These are phyloP conservation scores for Beris chalybata DNA, from an alignment of 2,888 invertebrate genomes.

Conservation along the genomic window DNA sequence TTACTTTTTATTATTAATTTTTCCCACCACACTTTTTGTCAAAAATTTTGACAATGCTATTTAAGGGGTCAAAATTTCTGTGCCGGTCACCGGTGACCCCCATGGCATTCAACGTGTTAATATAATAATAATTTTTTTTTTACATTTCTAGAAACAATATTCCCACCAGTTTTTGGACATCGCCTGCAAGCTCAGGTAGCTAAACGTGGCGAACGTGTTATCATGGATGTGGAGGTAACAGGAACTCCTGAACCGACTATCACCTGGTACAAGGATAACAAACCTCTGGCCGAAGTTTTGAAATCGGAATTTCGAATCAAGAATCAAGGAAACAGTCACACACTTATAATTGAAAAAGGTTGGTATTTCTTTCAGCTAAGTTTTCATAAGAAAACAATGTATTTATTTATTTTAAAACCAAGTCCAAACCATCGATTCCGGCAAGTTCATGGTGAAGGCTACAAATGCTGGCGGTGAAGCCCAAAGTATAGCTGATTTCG, in stretches of 20 bases:
- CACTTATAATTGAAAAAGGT: conserved; percentile 74
- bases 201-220: conserved; percentile 69
- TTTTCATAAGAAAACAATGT: not conserved
- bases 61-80: too few species aligned
- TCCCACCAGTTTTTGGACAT: conserved; percentile 79
- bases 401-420: conserved; percentile 6
- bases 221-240: conserved; percentile 77
- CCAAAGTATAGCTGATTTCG: conserved; percentile 78
- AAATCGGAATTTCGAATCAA: conserved; percentile 61
- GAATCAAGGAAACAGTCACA: conserved; percentile 69
- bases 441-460: conserved; percentile 75
- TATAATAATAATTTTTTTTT: not conserved
- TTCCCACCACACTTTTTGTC: too few species aligned
- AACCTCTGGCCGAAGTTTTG: conserved; percentile 61
- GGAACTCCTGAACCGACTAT: conserved; percentile 75
- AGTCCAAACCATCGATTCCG: conserved; percentile 69
- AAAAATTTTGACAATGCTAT: too few species aligned
- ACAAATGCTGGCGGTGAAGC: conserved; percentile 78
- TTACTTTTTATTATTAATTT: too few species aligned
- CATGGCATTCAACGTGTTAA: too few species aligned
- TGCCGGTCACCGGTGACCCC: too few species aligned
- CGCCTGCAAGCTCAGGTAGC: conserved; percentile 75
- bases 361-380: not conserved
- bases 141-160: conserved; percentile 66
- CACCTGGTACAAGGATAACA: conserved; percentile 73